Base-by-base conservation (phyloP, 1,140 invertebrate genomes). In the Vanessa atalanta region DNA sequence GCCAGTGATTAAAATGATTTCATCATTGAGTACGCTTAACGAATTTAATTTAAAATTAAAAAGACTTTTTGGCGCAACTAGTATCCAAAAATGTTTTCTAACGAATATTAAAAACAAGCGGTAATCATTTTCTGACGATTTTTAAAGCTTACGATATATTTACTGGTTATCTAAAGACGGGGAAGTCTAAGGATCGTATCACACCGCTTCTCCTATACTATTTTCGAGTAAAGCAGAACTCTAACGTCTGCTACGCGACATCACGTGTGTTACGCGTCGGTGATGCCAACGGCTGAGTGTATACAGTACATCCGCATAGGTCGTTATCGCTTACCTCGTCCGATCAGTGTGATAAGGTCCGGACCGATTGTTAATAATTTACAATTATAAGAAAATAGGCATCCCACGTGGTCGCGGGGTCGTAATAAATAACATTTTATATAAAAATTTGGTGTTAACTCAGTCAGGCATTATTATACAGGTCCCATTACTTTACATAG, bases 391-490 rank as follows among this genome's bases (percentile, higher is more conserved):
- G 60, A 71, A 76, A 73, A 78, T 69, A 70, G 16, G 75, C 76
- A 53, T 77, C 55, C 61, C 64, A 73, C 73, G 60, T 15, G 20
- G 8, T 26, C 60, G 71, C 66, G 72, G 78, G 77, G 76, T 72
- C 68, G 77, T 67, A 80, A 88, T 86, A 88, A 90, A 88, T 79
- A 85, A 78, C 60, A 67, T 75, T 79, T 77, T 79, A 80, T 85
- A 85, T 81, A 85, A 86, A 87, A 90, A 85, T 89, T 90, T 90
- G 88, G 88, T 89, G 88, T 90, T 88, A 81, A 87, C 82, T 88
- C 87, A 88, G 88, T 89, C 87, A 86, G 83, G 83, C 85, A 86
- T 84, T 88, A 79, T 76, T 78, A 83, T 83, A 87, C 87, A 88
- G 86, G 87, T 89, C 86, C 88, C 88, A 85, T 88, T 83, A 84